These are phyloP conservation scores for Palythoa grandiflora DNA, from an alignment of 92 coral and sea anemone genomes.

Conservation along the genomic window DNA sequence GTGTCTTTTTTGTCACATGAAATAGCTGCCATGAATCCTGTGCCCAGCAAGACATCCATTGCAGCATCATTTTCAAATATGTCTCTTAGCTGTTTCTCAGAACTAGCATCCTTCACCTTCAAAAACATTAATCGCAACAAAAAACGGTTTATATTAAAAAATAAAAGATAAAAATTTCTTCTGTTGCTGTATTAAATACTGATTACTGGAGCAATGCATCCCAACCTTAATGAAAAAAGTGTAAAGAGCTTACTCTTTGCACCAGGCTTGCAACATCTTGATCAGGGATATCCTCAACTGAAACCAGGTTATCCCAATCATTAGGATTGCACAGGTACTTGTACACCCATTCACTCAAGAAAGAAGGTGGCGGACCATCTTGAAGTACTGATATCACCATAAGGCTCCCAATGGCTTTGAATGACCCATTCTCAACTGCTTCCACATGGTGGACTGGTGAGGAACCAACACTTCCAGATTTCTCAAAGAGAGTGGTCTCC, in stretches of 20 bases:
- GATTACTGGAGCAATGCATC: constrained; percentile 36
- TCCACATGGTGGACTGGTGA: constrained; percentile 34
- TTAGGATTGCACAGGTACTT: constrained; percentile 32
- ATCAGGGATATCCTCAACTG: constrained; percentile 36
- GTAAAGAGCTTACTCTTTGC: constrained; percentile 39
- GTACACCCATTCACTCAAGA: constrained; percentile 25
- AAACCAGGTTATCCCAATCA: constrained; percentile 37
- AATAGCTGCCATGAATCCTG: constrained; percentile 53
- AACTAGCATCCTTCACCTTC: constrained; percentile 40
- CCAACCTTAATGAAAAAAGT: constrained; percentile 37
- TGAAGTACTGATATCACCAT: constrained; percentile 43
- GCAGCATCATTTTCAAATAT: constrained; percentile 43
- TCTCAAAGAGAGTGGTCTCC: constrained; percentile 41
- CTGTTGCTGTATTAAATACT: constrained; percentile 28
- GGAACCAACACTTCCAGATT: constrained; percentile 28
- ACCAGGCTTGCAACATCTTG: constrained; percentile 37
- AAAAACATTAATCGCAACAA: constrained; percentile 27
- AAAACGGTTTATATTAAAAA: not conserved
- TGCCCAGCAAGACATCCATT: constrained; percentile 53
- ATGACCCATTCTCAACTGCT: constrained; percentile 37
- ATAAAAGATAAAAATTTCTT: constrained; percentile 1
- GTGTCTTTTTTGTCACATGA: constrained; percentile 51
- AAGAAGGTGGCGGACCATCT: constrained; percentile 36
- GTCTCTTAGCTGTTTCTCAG: constrained; percentile 40
- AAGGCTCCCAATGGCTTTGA: constrained; percentile 32